These are phyloP conservation scores for Lipophrys pholis DNA, from an alignment of 2,113 vertebrate genomes.

Conservation along the genomic window DNA sequence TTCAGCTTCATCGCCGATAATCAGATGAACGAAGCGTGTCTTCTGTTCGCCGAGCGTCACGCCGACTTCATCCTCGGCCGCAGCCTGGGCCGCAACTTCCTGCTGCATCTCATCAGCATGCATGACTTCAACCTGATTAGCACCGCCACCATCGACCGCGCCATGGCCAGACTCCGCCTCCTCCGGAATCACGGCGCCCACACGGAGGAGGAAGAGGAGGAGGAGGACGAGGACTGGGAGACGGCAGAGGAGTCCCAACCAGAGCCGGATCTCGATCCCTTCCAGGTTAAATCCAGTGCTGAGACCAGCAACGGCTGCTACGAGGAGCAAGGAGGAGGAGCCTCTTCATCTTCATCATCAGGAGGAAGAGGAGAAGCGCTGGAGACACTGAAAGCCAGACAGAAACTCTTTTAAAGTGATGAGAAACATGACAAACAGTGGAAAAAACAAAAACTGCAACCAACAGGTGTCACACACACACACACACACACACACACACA, in stretches of 20 bases:
- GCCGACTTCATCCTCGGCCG: constrained; percentile 89
- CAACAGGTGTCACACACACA: constrained; percentile 1
- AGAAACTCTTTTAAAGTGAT: constrained; percentile 25
- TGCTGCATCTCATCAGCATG: constrained; percentile 98
- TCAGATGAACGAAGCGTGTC: constrained; percentile 98
- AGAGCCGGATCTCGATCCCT: constrained; percentile 33
- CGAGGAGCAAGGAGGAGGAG: neutral
- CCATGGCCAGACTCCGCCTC: constrained; percentile 90
- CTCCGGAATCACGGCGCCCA: constrained; percentile 76
- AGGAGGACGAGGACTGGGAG: constrained; percentile 72
- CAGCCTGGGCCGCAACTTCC: constrained; percentile 94
- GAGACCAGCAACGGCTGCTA: neutral
- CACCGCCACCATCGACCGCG: constrained; percentile 93
- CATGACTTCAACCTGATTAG: constrained; percentile 98
- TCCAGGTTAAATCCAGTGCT: constrained; percentile 10
- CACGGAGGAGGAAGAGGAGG: neutral
- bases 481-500: too few relatives aligned
- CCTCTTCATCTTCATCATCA: too few relatives aligned
- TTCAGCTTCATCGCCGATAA: constrained; percentile 97
- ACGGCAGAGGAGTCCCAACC: constrained; percentile 72
- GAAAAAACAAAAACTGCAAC: neutral
- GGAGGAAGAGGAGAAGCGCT: neutral
- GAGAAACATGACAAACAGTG: neutral
- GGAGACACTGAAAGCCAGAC: constrained; percentile 5
- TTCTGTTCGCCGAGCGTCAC: constrained; percentile 92